These are phyloP conservation scores for Sterrhoptilus dennistouni DNA, from an alignment of 2,113 vertebrate species.

Conservation along the genomic window DNA sequence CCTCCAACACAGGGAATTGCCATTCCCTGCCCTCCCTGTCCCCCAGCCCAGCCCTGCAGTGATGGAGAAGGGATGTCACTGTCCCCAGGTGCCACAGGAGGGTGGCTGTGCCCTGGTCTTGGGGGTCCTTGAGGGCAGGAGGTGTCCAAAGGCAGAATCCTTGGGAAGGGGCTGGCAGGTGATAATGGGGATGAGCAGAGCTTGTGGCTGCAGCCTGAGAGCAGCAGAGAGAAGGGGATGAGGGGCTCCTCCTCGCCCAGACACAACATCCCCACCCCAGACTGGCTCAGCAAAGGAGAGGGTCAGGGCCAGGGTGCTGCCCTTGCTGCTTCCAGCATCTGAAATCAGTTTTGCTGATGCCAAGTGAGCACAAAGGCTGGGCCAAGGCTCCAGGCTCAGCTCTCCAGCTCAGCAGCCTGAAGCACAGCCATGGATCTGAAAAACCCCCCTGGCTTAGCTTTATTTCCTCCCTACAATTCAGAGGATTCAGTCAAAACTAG, in stretches of 20 bases:
- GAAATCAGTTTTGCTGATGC: neutral
- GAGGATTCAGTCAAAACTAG: neutral
- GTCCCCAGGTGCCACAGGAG: rapidly evolving
- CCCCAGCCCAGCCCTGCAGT: neutral
- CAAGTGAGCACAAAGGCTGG: neutral
- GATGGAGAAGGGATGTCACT: neutral
- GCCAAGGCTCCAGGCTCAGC: neutral
- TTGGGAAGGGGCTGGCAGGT: neutral
- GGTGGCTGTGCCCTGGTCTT: neutral
- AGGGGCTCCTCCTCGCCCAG: rapidly evolving
- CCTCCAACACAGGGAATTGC: neutral
- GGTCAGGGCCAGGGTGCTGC: neutral
- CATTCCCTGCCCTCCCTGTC: neutral
- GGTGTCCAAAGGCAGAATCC: neutral
- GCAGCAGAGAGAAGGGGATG: neutral
- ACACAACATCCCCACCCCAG: neutral
- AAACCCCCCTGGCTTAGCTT: neutral
- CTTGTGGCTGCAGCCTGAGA: neutral
- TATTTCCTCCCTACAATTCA: neutral
- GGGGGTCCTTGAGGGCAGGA: rapidly evolving
- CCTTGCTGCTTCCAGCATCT: rapidly evolving
- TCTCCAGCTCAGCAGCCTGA: neutral
- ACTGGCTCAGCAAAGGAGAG: neutral
- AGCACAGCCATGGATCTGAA: neutral
- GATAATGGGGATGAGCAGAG: neutral